These are phyloP conservation scores for Hephaestus fuliginosus DNA, from an alignment of 2,797 vertebrate genomes.

Conservation along the genomic window DNA sequence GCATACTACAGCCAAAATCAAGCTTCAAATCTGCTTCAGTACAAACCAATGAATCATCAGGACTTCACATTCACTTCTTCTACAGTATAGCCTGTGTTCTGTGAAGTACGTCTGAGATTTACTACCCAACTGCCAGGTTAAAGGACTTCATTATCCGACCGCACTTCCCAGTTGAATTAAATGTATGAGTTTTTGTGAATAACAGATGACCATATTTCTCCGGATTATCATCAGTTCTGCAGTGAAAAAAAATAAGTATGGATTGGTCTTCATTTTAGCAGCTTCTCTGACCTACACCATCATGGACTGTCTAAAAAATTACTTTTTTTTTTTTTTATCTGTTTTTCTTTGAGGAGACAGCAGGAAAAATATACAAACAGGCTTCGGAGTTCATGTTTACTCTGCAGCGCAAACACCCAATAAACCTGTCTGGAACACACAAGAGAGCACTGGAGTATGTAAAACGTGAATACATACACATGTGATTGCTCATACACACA, in stretches of 20 bases:
- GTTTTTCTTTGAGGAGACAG: slow-evolving; percentile 31
- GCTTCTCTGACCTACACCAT: slow-evolving; percentile 8
- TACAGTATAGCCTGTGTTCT: slow-evolving; percentile 5
- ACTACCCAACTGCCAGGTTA: not conserved
- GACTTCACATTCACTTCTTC: slow-evolving; percentile 6
- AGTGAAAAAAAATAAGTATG: not conserved
- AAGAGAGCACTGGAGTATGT: slow-evolving; percentile 27
- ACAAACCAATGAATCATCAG: slow-evolving; percentile 6
- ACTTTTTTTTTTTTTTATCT: slow-evolving; percentile 19
- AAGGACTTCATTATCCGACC: slow-evolving; percentile 25
- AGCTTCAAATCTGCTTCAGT: slow-evolving; percentile 1
- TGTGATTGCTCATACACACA: not conserved
- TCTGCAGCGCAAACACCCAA: slow-evolving; percentile 65
- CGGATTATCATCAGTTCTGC: not conserved
- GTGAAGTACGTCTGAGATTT: slow-evolving; percentile 25
- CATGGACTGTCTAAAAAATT: slow-evolving; percentile 39
- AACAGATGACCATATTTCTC: not conserved
- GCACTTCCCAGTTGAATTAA: slow-evolving; percentile 11
- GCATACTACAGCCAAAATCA: not conserved
- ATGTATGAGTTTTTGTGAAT: slow-evolving; percentile 1
- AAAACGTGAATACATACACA: slow-evolving; percentile 40
- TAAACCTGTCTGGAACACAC: slow-evolving; percentile 71
- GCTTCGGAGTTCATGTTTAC: slow-evolving; percentile 62
- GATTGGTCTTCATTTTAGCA: slow-evolving; percentile 21
- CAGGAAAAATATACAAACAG: slow-evolving; percentile 60